phyloP scores from a whole-genome alignment of 2,797 vertebrate genomes.

The Limosa lapponica region DNA sequence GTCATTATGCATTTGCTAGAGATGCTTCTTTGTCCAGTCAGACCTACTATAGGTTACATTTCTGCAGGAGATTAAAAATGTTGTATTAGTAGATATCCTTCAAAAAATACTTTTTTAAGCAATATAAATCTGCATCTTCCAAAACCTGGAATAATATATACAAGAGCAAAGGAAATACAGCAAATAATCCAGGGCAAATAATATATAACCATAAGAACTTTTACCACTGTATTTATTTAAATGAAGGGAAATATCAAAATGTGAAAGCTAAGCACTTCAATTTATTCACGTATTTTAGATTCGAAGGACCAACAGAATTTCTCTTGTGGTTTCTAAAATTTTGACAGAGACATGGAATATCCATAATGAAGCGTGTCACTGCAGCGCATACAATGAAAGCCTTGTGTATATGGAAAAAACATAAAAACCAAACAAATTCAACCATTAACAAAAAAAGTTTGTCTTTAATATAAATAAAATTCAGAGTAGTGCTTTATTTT shows the following conservation, averaged over 20 bases:
- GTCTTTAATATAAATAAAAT: constrained; percentile 72
- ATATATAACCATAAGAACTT: constrained; percentile 18
- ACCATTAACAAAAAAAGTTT: neutral
- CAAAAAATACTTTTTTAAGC: constrained; percentile 16
- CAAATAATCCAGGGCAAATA: constrained; percentile 28
- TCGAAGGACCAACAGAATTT: neutral
- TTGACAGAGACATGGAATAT: neutral
- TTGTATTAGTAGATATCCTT: constrained; percentile 17
- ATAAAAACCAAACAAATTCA: constrained; percentile 6
- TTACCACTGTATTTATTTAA: constrained; percentile 51
- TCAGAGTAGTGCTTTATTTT: constrained; percentile 51
- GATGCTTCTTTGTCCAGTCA: constrained; percentile 22
- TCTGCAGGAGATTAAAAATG: constrained; percentile 36
- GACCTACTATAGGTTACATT: constrained; percentile 1
- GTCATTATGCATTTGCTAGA: constrained; percentile 48
- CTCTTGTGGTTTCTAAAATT: constrained; percentile 15
- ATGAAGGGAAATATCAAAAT: constrained; percentile 35
- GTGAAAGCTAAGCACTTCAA: constrained; percentile 32
- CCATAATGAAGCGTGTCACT: constrained; percentile 32
- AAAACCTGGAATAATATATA: constrained; percentile 3
- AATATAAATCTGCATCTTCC: neutral
- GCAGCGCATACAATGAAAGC: neutral
- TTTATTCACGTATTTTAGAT: constrained; percentile 59
- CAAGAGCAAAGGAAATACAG: neutral
- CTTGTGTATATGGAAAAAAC: constrained; percentile 27